These are phyloP conservation scores for Scomber scombrus DNA, from an alignment of 2,113 vertebrate genomes.

Conservation along the genomic window DNA sequence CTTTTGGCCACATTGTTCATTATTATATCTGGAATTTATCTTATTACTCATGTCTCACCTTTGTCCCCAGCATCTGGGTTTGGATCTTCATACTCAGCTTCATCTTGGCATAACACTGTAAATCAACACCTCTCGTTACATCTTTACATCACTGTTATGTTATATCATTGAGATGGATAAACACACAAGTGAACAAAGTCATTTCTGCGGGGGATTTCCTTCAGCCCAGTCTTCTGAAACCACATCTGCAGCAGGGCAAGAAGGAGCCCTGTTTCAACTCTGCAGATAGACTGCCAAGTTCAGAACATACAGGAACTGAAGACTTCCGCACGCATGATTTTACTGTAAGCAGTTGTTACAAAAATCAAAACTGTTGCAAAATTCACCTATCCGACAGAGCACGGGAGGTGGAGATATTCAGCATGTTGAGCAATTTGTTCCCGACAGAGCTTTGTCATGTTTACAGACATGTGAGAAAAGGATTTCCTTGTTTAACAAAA, in stretches of 20 bases:
- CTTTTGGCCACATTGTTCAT: too few relatives aligned
- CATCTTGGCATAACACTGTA: slow-evolving; percentile 48
- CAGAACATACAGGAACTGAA: slow-evolving; percentile 32
- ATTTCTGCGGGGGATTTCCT: not conserved
- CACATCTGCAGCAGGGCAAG: not conserved
- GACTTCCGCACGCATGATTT: slow-evolving; percentile 28
- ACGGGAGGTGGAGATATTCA: slow-evolving; percentile 19
- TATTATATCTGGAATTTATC: too few relatives aligned
- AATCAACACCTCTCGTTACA: slow-evolving; percentile 29
- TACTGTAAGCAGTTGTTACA: not conserved
- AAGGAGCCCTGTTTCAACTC: too few relatives aligned
- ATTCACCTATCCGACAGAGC: not conserved
- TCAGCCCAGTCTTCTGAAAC: not conserved
- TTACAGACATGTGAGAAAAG: not conserved
- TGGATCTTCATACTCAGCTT: not conserved
- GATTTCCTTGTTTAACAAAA: slow-evolving; percentile 4
- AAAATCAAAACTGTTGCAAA: slow-evolving; percentile 54
- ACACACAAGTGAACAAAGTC: not conserved
- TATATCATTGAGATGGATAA: not conserved
- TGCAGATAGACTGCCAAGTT: not conserved
- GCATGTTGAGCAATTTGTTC: slow-evolving; percentile 51
- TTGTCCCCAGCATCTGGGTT: rapidly evolving
- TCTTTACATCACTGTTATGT: not conserved
- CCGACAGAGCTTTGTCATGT: slow-evolving; percentile 10
- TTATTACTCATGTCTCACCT: not conserved